Conservation (phyloP, 92 coral and sea anemone species). For the Bergia puertoricense region DNA sequence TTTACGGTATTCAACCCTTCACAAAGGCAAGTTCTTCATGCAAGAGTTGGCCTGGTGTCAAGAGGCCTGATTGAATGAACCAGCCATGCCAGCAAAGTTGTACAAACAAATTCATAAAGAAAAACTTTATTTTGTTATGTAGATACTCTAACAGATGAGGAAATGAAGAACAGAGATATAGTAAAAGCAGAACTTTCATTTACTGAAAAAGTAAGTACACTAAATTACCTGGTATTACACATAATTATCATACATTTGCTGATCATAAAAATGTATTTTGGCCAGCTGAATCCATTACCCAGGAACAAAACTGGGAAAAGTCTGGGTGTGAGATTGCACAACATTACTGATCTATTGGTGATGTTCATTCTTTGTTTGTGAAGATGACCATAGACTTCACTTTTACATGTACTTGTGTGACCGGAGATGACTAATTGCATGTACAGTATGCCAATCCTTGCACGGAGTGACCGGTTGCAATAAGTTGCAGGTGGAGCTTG, state of each 20-base stretch:
- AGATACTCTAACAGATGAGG: constrained; percentile 46
- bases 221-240: neutral
- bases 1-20: too few relatives aligned
- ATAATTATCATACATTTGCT: neutral
- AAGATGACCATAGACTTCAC: too few relatives aligned
- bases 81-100: neutral
- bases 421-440: too few relatives aligned
- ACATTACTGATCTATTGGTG: too few relatives aligned
- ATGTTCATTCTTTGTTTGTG: too few relatives aligned
- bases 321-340: too few relatives aligned
- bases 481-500: too few relatives aligned
- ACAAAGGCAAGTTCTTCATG: too few relatives aligned
- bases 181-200: constrained; percentile 55
- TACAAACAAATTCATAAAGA: neutral
- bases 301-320: too few relatives aligned
- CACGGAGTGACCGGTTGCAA: too few relatives aligned
- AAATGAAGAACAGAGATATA: constrained; percentile 45
- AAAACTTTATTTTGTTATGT: neutral
- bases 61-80: neutral
- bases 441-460: too few relatives aligned
- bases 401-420: too few relatives aligned
- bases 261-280: neutral
- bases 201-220: constrained; percentile 55
- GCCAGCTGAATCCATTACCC: neutral
- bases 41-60: neutral